Conservation (phyloP, 1,140 invertebrate species). For the Drepana arcuata region DNA sequence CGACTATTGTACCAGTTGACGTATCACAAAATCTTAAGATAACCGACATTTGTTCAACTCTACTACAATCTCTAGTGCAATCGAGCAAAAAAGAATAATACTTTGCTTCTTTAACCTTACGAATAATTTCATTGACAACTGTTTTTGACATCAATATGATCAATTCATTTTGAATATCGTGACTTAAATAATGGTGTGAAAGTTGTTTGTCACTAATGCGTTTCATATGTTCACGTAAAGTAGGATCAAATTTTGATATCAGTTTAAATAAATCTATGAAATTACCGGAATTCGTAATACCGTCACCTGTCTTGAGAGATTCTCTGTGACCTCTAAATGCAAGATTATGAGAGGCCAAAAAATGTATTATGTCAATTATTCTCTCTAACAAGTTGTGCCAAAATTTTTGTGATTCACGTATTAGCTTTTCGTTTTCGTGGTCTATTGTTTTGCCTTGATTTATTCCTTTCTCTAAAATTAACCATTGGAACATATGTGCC, state of each 20-base stretch:
- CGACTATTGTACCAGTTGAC: slow-evolving; percentile 11
- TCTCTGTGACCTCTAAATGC: slow-evolving; percentile 20
- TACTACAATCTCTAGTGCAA: slow-evolving; percentile 12
- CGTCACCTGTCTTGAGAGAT: slow-evolving; percentile 3
- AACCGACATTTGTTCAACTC: slow-evolving; percentile 15
- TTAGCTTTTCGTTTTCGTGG: slow-evolving; percentile 23
- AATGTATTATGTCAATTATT: slow-evolving; percentile 30
- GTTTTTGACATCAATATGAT: slow-evolving; percentile 26
- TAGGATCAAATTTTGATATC: slow-evolving; percentile 11
- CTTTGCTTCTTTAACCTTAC: slow-evolving; percentile 21
- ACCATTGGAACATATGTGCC: slow-evolving; percentile 23
- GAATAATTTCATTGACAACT: slow-evolving; percentile 18
- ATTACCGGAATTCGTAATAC: slow-evolving; percentile 15
- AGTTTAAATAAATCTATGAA: slow-evolving; percentile 24
- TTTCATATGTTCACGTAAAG: slow-evolving; percentile 19
- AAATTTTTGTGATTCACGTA: slow-evolving; percentile 25
- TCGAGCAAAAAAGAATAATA: slow-evolving; percentile 20
- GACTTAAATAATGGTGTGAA: slow-evolving; percentile 23
- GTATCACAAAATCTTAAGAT: slow-evolving; percentile 18
- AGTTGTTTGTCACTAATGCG: slow-evolving; percentile 26
- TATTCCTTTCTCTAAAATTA: slow-evolving; percentile 26
- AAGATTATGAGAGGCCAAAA: slow-evolving; percentile 32
- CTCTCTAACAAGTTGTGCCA: slow-evolving; percentile 29
- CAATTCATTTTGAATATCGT: slow-evolving; percentile 30
- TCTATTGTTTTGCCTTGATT: slow-evolving; percentile 27